Base-by-base conservation (phyloP, 2,113 vertebrate species). In the Melanocharis versteri region DNA sequence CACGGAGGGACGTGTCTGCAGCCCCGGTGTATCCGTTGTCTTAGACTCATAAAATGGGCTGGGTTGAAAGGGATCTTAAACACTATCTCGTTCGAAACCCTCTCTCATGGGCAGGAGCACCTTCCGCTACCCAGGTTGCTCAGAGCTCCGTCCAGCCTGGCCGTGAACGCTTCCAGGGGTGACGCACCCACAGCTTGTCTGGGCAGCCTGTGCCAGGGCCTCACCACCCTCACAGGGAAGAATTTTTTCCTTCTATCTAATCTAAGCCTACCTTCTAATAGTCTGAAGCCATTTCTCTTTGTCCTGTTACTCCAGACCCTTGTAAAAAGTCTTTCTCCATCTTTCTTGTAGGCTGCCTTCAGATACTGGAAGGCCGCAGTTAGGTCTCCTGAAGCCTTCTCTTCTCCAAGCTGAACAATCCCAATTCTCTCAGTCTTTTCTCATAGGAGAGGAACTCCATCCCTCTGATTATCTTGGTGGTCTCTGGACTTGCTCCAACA, bases 121-220 rank as follows among this genome's bases (percentile, higher is more conserved):
- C 6, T 40, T 31, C 10, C 9, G 0, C 4, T 6, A 4, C 2
- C 8, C 37, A 11, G 10, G 12, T 6, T n/a, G 51, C 51, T 58
- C 60, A 20, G 13, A 65, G 13, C 45, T 0, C 51, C 23, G 10
- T 53, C 33, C 23, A 39, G 0, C 39, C 10, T 51, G 33, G 6
- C 13, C 28, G 1, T n/a, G 39, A 5, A 7, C n/a, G 1, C 2
- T 39, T 30, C 7, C 53, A 66, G 45, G 39, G 15, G 12, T 58
- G 23, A 0, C 13, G 7, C 28, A 73, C 0, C 19, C 60, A 4
- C 37, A 51, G 15, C 44, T 24, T 58, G 15, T 58, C 28, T 2
- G 8, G 18, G 23, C 5, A n/a, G 1, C 15, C 27, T 28, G 27
- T 65, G 1, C 31, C 15, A 23, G 18, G 2, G 18, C 18, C 51